A percentile compares a stretch with the other conserved stretches of the same genome.
Evolutionary conservation across 2,797 vertebrate genomes (phyloP).

Genomic region (Thunnus albacares): DNA sequence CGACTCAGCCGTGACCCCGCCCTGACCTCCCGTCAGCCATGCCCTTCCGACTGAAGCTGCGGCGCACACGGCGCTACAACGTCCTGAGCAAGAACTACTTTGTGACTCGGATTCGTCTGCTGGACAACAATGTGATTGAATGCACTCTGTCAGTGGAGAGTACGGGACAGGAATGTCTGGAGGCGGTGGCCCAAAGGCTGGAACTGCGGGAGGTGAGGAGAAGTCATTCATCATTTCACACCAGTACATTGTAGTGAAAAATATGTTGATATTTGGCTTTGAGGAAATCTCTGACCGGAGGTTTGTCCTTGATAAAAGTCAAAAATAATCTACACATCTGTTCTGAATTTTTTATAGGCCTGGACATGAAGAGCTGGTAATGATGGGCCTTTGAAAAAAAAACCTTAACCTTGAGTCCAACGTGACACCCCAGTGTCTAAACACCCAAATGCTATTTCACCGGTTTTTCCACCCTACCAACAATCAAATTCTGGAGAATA

Average conservation of each 20-base stretch:
- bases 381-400: no score
- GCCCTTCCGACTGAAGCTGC: constrained; percentile 95
- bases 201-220: constrained; percentile 93
- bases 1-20: constrained; percentile 56
- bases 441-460: no score
- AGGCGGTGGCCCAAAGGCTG: constrained; percentile 95
- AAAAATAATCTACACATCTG: background rate
- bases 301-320: background rate
- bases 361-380: no score
- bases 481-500: background rate
- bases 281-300: background rate
- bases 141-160: constrained; percentile 96
- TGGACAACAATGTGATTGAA: constrained; percentile 94
- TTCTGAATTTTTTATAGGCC: no score
- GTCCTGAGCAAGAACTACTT: constrained; percentile 99
- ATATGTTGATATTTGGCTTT: background rate
- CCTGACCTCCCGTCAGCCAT: constrained; percentile 84
- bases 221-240: constrained; percentile 8
- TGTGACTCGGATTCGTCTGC: constrained; percentile 93
- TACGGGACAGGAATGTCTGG: constrained; percentile 96
- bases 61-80: constrained; percentile 95
- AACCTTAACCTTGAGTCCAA: no score
- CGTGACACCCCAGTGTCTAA: no score
- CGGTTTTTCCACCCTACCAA: no score
- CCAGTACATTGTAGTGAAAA: background rate